These are phyloP conservation scores for Euclidia mi DNA, from an alignment of 2,888 invertebrate genomes.

Conservation along the genomic window DNA sequence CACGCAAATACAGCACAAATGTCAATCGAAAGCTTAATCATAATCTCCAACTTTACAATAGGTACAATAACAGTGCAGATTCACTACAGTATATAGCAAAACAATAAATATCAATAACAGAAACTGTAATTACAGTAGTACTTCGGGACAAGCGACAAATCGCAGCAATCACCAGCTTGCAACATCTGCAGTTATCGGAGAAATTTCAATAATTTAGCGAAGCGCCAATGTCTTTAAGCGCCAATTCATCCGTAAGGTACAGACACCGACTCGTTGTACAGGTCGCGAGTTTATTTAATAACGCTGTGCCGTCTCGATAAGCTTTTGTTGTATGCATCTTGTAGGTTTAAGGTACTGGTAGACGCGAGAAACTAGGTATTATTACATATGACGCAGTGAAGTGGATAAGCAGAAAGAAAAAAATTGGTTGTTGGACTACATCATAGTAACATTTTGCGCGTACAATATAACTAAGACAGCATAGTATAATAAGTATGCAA, in stretches of 20 bases:
- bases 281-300: conserved; percentile 85
- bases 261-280: conserved; percentile 67
- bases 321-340: conserved; percentile 75
- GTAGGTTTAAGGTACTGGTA: conserved; percentile 33
- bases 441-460: no score
- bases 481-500: no score
- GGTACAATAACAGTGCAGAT: no score
- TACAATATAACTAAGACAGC: no score
- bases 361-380: background rate
- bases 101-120: conserved; percentile 11
- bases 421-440: no score
- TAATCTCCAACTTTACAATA: no score
- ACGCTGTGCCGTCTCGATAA: conserved; percentile 81
- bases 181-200: conserved; percentile 63
- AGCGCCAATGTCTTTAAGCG: conserved; percentile 60
- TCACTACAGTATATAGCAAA: conserved; percentile 3
- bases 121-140: conserved; percentile 11
- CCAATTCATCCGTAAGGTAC: conserved; percentile 64
- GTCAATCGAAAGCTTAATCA: no score
- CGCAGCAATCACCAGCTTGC: conserved; percentile 39
- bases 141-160: conserved; percentile 35
- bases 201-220: conserved; percentile 73
- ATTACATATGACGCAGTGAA: no score
- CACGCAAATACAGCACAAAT: no score
- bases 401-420: no score